Conservation (phyloP, 92 coral and sea anemone genomes). For the Bergia puertoricense region DNA sequence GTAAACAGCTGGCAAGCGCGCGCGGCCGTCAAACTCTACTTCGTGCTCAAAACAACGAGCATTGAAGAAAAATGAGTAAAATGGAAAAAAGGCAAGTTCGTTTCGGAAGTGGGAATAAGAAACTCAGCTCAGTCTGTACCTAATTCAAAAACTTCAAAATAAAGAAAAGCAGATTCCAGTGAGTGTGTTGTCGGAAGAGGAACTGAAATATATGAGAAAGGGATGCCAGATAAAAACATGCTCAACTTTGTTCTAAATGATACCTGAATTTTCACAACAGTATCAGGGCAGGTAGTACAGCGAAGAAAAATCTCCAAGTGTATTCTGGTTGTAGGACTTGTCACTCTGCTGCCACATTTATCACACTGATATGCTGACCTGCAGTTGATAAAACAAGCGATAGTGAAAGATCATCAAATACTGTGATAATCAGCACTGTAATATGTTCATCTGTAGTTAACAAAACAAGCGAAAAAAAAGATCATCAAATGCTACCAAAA, state of each 20-base stretch:
- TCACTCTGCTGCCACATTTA: constrained; percentile 10
- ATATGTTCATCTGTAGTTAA: neutral
- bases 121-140: too few relatives aligned
- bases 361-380: constrained; percentile 12
- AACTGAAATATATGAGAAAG: too few relatives aligned
- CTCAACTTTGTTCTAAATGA: neutral
- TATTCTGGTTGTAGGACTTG: constrained; percentile 13
- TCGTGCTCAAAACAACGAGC: too few relatives aligned
- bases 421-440: neutral
- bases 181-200: too few relatives aligned
- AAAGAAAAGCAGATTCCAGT: too few relatives aligned
- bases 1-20: too few relatives aligned
- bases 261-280: constrained; percentile 30
- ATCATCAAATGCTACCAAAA: neutral
- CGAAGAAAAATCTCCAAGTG: constrained; percentile 39
- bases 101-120: too few relatives aligned
- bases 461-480: neutral
- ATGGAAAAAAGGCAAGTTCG: too few relatives aligned
- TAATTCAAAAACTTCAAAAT: too few relatives aligned
- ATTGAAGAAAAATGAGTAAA: too few relatives aligned
- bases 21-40: too few relatives aligned
- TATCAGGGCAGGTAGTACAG: constrained; percentile 12
- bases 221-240: too few relatives aligned
- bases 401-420: neutral
- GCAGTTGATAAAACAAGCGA: neutral